These are phyloP conservation scores for Delphinapterus leucas DNA, from an alignment of 2,113 vertebrate genomes.

Conservation along the genomic window DNA sequence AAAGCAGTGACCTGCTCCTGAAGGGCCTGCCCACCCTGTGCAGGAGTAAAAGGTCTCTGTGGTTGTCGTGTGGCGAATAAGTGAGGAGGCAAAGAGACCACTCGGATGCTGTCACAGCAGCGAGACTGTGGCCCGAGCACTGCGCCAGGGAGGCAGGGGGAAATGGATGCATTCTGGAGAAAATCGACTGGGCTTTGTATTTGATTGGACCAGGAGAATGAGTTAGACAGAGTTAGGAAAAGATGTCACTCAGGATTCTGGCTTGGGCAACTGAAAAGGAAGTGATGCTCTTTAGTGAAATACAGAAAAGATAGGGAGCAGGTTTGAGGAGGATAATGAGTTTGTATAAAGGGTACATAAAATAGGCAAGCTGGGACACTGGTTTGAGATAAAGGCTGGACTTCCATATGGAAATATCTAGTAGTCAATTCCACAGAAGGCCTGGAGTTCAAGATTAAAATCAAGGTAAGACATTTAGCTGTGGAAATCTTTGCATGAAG, in stretches of 20 bases:
- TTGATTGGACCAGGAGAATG: background rate
- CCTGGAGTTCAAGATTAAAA: constrained; percentile 28
- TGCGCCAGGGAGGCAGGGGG: background rate
- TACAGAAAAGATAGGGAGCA: background rate
- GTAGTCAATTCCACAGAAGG: background rate
- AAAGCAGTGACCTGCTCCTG: background rate
- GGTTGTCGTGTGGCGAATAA: background rate
- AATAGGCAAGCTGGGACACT: background rate
- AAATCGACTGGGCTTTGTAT: background rate
- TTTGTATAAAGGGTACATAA: background rate
- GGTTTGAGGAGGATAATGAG: background rate
- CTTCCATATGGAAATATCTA: background rate
- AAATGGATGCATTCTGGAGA: background rate
- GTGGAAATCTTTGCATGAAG: background rate
- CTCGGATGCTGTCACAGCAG: background rate
- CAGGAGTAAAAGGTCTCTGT: background rate
- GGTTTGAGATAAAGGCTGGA: constrained; percentile 4
- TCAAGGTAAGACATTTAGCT: background rate
- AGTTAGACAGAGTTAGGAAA: background rate
- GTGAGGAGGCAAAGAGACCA: background rate
- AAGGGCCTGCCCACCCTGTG: background rate
- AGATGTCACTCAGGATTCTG: background rate
- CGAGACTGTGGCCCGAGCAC: background rate
- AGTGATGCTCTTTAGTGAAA: background rate
- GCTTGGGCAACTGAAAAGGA: background rate